phyloP scores from a whole-genome alignment of 2,113 vertebrate genomes.

The Sander vitreus region DNA sequence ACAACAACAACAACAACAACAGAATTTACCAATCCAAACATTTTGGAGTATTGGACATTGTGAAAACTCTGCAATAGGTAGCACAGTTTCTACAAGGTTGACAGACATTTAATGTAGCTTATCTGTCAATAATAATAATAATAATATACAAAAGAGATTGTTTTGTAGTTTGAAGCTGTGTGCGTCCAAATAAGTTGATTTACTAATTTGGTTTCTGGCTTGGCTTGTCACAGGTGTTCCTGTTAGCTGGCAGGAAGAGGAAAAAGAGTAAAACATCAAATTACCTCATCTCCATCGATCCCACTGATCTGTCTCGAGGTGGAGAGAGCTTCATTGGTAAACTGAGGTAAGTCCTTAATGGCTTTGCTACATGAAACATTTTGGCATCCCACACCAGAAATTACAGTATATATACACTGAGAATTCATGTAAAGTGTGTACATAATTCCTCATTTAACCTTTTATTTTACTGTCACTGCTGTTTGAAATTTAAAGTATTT shows the following conservation, averaged over 20 bases:
- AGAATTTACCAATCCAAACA: background rate
- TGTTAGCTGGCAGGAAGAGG: conserved; percentile 96
- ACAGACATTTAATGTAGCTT: background rate
- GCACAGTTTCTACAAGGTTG: background rate
- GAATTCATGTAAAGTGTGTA: background rate
- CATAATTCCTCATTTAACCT: conserved; percentile 4
- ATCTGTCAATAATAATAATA: background rate
- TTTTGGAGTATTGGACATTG: background rate
- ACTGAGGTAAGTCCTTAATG: conserved; percentile 86
- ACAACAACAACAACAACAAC: background rate
- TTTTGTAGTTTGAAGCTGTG: background rate
- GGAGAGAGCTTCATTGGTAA: conserved; percentile 99
- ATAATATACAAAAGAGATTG: background rate
- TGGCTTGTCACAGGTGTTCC: conserved; percentile 88
- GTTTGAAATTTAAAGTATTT: background rate
- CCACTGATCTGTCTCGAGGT: conserved; percentile 96
- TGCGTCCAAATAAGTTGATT: background rate
- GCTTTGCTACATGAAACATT: background rate
- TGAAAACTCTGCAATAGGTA: background rate
- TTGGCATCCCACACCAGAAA: background rate
- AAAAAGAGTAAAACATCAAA: conserved; percentile 99
- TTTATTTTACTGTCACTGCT: background rate
- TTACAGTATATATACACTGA: no score
- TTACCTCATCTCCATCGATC: conserved; percentile 99
- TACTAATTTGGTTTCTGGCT: conserved; percentile 14